Conservation (phyloP, 2,797 vertebrate species). For the Phaenicophaeus curvirostris region DNA sequence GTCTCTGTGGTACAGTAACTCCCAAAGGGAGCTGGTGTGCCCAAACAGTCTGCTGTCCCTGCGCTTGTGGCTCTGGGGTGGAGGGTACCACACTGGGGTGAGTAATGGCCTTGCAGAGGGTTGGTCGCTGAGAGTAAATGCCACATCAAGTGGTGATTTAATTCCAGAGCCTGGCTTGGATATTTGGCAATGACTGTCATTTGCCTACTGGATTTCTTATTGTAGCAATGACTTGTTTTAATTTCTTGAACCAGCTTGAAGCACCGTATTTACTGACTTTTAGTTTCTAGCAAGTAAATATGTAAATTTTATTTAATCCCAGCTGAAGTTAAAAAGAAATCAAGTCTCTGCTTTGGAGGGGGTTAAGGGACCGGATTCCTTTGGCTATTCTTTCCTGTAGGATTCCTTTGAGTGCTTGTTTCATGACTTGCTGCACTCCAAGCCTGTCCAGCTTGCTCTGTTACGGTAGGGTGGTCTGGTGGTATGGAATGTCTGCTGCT, state of each 20-base stretch:
- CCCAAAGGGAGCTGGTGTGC: accelerated
- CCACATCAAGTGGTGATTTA: not conserved
- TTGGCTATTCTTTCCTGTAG: not conserved
- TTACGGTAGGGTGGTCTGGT: not conserved
- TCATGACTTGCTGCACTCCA: not conserved
- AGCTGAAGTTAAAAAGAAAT: not conserved
- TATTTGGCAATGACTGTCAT: not conserved
- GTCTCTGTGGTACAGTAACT: not conserved
- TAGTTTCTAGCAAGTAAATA: not conserved
- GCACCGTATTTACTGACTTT: not conserved
- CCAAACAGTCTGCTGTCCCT: not conserved
- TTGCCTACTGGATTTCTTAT: not conserved
- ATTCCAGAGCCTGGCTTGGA: not conserved
- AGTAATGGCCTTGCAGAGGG: not conserved
- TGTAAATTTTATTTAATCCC: not conserved
- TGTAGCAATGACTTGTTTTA: not conserved
- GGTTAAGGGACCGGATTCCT: not conserved
- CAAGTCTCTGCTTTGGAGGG: not conserved
- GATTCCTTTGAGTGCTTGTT: not conserved
- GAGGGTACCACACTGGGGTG: not conserved
- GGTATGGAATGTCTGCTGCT: not conserved
- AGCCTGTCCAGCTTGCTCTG: not conserved
- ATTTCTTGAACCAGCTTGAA: not conserved
- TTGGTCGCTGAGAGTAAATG: not conserved
- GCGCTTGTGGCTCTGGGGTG: not conserved